Base-by-base conservation (phyloP, 23 tunicate species). In the Ciona savignyi region DNA sequence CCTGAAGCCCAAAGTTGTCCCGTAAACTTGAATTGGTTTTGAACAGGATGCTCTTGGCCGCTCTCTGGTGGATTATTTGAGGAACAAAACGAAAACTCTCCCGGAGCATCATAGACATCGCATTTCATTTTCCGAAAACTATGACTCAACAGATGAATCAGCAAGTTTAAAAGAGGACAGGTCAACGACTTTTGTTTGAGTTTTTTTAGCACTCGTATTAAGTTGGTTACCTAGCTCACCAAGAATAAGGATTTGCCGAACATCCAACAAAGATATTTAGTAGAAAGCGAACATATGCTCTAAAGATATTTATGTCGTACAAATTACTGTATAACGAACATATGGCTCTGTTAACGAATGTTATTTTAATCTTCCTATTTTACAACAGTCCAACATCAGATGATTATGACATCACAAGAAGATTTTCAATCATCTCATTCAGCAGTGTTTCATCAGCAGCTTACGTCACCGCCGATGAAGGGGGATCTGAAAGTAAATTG, bases 391-490 rank as follows among this genome's bases (percentile, higher is more conserved):
- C 56, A 42, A 6, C 15, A 15, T 42, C 56, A 6, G 11, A 42
- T 42, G 56, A 42, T 42, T 42, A 42, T 42, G 56, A 42, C 56
- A 42, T 42, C 56, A 42, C 56, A 42, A 42, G 56, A 15, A 9
- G 56, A 15, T 42, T 42, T 15, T 81, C 85, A 26, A 73, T 73
- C 31, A 30, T 81, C 31, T 73, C 85, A 20, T 81, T 42, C 64
- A 72, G 73, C 49, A 72, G 78, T 56, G 63, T 74, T 28, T 73
- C 85, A 1, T 72, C 85, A 25, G 33, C 73, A 28, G 34, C 78
- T 23, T 81, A 81, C 25, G 72, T 62, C 49, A 81, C 64, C 27
- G 85, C 85, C 2, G 70, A 64, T 23, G 85, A 81, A 62, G 82
- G 60, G 20, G 84, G 62, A 22, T 81, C 85, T 1, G 73, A 69